Conservation (phyloP, 2,888 invertebrate genomes). For the Ichneumoninae sp. region DNA sequence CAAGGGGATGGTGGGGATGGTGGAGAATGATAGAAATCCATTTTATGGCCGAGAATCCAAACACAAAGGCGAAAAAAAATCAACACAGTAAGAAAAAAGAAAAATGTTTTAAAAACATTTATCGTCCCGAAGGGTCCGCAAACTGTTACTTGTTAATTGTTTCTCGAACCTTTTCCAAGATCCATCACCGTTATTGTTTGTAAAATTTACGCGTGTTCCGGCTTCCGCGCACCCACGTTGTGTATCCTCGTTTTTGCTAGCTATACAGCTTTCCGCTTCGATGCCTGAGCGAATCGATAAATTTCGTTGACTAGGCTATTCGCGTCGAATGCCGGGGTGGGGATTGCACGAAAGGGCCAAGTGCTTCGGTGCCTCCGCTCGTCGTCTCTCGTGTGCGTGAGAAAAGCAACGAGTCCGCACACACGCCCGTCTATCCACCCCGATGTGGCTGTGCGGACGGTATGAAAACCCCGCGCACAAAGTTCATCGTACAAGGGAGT, state of each 20-base stretch:
- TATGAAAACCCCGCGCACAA: background rate
- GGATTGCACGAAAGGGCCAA: conserved; percentile 41
- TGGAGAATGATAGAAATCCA: background rate
- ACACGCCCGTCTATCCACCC: background rate
- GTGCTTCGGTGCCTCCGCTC: conserved; percentile 24
- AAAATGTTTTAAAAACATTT: too few relatives aligned
- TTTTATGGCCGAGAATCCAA: background rate
- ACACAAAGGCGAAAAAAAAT: background rate
- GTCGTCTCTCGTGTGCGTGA: conserved; percentile 34
- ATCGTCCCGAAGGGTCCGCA: too few relatives aligned
- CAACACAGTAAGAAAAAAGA: too few relatives aligned
- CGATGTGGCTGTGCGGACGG: background rate
- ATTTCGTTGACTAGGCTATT: conserved; percentile 53
- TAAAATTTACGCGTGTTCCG: background rate
- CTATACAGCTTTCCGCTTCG: conserved; percentile 47
- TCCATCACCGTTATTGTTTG: background rate
- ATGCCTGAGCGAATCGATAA: conserved; percentile 53
- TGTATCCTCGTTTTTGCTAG: conserved; percentile 47
- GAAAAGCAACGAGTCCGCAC: conserved; percentile 28
- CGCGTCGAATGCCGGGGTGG: background rate
- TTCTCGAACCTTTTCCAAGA: background rate
- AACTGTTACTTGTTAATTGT: too few relatives aligned
- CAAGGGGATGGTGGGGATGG: too few relatives aligned
- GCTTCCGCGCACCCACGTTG: background rate
- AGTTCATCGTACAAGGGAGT: background rate